Conservation (phyloP, 1,140 invertebrate genomes). For the Nephotettix cincticeps region DNA sequence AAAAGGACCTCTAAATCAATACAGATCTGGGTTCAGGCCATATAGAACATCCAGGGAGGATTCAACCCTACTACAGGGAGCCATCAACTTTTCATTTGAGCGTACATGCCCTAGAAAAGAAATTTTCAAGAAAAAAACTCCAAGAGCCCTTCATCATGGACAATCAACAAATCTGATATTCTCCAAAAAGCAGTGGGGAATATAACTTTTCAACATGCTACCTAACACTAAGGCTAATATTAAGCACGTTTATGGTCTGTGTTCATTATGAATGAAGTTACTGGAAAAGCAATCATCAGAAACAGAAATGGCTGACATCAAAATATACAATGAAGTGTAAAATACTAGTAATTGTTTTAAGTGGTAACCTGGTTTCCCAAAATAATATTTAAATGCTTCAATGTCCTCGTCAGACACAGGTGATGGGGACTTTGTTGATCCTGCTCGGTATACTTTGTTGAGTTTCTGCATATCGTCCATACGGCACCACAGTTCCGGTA, state of each 20-base stretch:
- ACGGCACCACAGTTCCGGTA: constrained; percentile 56
- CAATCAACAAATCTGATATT: too few relatives aligned
- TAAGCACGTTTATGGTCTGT: neutral
- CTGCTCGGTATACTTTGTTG: neutral
- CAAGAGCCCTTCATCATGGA: too few relatives aligned
- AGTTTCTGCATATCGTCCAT: constrained; percentile 49
- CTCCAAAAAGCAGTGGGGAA: too few relatives aligned
- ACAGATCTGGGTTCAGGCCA: neutral
- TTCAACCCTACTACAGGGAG: neutral
- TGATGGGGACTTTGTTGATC: constrained; percentile 31
- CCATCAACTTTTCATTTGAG: too few relatives aligned
- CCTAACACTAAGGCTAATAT: neutral
- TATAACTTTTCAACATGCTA: neutral
- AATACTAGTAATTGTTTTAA: neutral
- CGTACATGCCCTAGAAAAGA: too few relatives aligned
- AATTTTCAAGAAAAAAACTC: too few relatives aligned
- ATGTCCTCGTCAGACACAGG: constrained; percentile 56
- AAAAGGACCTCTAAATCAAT: too few relatives aligned
- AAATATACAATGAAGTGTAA: neutral
- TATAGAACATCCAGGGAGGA: neutral
- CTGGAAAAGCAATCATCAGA: neutral
- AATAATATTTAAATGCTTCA: constrained; percentile 67
- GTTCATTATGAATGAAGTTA: neutral
- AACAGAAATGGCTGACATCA: neutral
- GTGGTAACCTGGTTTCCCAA: constrained; percentile 54